These are phyloP conservation scores for Leptocoma aspasia DNA, from an alignment of 2,113 vertebrate genomes.

Conservation along the genomic window DNA sequence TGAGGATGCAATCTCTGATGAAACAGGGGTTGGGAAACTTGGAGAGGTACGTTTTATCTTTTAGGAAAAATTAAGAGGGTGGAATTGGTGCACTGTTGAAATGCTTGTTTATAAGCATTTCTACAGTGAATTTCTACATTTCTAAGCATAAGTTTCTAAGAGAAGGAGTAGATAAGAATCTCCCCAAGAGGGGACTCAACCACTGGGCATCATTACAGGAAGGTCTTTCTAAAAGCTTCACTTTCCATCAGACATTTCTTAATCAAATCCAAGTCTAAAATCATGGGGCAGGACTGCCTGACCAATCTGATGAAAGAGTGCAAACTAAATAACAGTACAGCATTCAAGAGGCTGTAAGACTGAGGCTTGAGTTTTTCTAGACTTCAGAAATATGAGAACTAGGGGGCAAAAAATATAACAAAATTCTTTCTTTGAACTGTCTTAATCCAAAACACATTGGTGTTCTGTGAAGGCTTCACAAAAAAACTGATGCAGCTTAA, in stretches of 20 bases:
- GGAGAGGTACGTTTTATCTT: background rate
- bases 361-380: background rate
- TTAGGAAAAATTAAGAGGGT: background rate
- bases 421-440: background rate
- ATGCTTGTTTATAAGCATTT: too few relatives aligned
- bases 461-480: background rate
- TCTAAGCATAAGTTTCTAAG: too few relatives aligned
- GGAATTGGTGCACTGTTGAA: background rate
- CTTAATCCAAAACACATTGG: background rate
- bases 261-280: background rate
- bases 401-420: background rate
- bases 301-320: background rate
- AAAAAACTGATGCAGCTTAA: background rate
- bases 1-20: background rate
- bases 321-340: background rate
- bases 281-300: background rate
- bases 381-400: background rate
- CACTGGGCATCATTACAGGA: background rate
- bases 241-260: background rate
- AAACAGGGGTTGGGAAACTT: background rate
- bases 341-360: background rate
- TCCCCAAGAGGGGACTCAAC: background rate
- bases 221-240: background rate
- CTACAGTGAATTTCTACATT: too few relatives aligned
- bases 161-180: background rate